Conservation (phyloP, 2,113 vertebrate genomes). For the Myotis lucifugus region DNA sequence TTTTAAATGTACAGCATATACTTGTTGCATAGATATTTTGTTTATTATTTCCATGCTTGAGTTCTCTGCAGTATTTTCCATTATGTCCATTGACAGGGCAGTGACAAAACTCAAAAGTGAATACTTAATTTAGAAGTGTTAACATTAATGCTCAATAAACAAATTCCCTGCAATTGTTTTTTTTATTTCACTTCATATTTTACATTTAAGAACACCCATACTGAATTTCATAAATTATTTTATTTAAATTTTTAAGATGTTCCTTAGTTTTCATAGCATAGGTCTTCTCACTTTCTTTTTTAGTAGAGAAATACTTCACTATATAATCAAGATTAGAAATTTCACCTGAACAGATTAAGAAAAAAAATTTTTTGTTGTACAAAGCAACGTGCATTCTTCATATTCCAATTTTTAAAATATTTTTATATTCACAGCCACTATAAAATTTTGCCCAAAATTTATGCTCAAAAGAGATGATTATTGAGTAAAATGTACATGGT, state of each 20-base stretch:
- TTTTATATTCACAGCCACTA: conserved; percentile 25
- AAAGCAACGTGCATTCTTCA: conserved; percentile 28
- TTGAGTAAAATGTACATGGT: background rate
- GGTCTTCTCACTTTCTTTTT: conserved; percentile 32
- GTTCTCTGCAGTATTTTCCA: conserved; percentile 84
- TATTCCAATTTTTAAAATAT: conserved; percentile 41
- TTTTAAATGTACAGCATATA: conserved; percentile 82
- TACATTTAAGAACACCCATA: conserved; percentile 61
- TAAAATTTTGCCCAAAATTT: conserved; percentile 45
- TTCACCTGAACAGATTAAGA: conserved; percentile 30
- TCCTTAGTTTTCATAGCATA: conserved; percentile 58
- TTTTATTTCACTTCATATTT: conserved; percentile 77
- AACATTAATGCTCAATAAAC: conserved; percentile 85
- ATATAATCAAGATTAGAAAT: conserved; percentile 29
- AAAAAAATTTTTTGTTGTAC: background rate
- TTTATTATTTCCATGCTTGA: conserved; percentile 82
- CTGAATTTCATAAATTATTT: conserved; percentile 54
- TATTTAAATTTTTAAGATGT: conserved; percentile 54
- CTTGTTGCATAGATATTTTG: conserved; percentile 79
- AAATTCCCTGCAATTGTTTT: conserved; percentile 71
- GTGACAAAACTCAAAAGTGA: conserved; percentile 76
- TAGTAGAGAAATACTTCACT: conserved; percentile 39
- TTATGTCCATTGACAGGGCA: conserved; percentile 77
- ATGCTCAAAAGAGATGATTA: conserved; percentile 33
- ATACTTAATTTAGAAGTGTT: conserved; percentile 82